These are phyloP conservation scores for Tachuris rubrigastra DNA, from an alignment of 2,113 vertebrate genomes.

Conservation along the genomic window DNA sequence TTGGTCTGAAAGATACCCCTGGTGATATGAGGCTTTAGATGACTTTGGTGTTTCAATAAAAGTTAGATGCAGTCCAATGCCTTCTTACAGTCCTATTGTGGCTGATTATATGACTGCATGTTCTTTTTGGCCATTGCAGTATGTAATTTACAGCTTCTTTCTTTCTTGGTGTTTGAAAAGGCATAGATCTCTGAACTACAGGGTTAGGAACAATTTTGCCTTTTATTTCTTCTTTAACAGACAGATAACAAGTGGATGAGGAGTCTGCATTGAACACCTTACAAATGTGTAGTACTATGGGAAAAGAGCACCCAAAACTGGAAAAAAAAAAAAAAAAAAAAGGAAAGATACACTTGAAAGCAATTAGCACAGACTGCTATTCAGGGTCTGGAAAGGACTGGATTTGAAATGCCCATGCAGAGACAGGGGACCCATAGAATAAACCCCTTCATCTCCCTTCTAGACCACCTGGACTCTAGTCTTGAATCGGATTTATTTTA, in stretches of 20 bases:
- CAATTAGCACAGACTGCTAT: background rate
- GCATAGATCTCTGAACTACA: background rate
- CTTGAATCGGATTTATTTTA: background rate
- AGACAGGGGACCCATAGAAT: fast-evolving
- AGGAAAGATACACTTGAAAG: background rate
- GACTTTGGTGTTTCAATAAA: constrained; percentile 17
- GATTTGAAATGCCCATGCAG: background rate
- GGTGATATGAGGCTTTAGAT: background rate
- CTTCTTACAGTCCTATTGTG: background rate
- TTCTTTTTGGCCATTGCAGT: background rate
- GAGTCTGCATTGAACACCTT: background rate
- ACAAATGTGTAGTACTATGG: background rate
- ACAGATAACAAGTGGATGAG: background rate
- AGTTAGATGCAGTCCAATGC: constrained; percentile 2
- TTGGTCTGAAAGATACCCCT: background rate
- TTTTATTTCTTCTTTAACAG: background rate
- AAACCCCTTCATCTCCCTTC: background rate
- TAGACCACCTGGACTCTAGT: background rate
- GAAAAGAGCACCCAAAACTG: background rate
- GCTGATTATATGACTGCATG: background rate
- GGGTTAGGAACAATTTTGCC: background rate
- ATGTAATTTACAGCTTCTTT: background rate
- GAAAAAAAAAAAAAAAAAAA: background rate
- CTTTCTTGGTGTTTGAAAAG: background rate
- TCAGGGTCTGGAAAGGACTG: background rate